Evolutionary conservation across 2,888 invertebrate genomes (phyloP).

Genomic region (Nemotelus nigrinus): DNA sequence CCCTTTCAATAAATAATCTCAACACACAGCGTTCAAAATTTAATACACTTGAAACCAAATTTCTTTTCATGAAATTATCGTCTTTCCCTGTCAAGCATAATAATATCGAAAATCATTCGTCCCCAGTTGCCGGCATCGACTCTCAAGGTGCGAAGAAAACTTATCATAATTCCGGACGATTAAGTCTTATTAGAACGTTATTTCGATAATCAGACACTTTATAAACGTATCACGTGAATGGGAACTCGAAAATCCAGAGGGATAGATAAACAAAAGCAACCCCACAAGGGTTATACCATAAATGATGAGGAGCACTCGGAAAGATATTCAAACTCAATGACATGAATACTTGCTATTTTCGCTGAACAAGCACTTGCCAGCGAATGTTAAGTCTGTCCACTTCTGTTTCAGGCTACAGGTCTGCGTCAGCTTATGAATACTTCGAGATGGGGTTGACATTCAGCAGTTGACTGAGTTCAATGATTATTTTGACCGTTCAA

Average conservation of each 20-base stretch:
- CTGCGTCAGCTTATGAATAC: no score
- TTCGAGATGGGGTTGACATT: no score
- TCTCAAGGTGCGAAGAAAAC: background rate
- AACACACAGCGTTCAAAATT: no score
- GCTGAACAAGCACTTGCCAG: background rate
- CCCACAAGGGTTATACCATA: no score
- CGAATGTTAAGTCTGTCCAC: no score
- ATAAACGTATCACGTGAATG: background rate
- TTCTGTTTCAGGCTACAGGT: no score
- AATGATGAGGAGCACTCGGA: background rate
- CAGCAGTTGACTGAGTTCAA: no score
- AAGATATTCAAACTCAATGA: conserved; percentile 2
- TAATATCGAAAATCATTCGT: background rate
- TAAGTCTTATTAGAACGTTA: background rate
- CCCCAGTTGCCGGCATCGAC: background rate
- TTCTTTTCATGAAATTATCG: background rate
- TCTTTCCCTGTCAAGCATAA: background rate
- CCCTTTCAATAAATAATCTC: no score
- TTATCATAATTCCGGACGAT: conserved; percentile 19
- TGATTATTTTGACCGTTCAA: no score
- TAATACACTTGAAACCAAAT: no score
- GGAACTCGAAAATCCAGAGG: no score
- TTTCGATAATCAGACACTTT: background rate
- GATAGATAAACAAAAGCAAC: no score
- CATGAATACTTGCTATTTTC: background rate